Evolutionary conservation across 2,113 vertebrate species (phyloP).

Genomic region (Ariopsis seemanni): DNA sequence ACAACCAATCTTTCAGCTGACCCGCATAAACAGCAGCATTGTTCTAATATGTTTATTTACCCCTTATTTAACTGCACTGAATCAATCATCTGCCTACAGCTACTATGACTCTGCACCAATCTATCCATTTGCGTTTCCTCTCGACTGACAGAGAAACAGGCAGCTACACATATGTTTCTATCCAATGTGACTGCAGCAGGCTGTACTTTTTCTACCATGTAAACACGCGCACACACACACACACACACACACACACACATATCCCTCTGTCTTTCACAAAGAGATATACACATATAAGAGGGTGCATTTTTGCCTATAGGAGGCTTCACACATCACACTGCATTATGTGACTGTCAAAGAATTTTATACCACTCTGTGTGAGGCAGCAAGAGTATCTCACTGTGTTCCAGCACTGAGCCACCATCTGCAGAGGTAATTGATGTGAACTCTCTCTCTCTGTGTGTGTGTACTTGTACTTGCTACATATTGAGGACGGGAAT

Average conservation of each 20-base stretch:
- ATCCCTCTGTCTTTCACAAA: background rate
- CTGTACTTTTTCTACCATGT: constrained; percentile 7
- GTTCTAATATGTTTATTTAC: constrained; percentile 62
- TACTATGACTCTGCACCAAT: constrained; percentile 44
- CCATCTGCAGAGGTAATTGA: constrained; percentile 40
- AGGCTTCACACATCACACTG: background rate
- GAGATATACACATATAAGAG: background rate
- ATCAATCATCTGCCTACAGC: constrained; percentile 61
- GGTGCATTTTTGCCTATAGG: constrained; percentile 9
- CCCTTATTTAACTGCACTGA: constrained; percentile 58
- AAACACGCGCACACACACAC: background rate
- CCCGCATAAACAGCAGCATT: constrained; percentile 41
- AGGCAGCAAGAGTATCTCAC: background rate
- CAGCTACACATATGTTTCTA: constrained; percentile 39
- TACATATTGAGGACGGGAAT: too few species aligned
- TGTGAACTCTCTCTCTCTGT: constrained; percentile 27
- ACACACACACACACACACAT: too few species aligned
- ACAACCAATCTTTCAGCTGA: constrained; percentile 33
- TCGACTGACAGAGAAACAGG: constrained; percentile 44
- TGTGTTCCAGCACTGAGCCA: constrained; percentile 29
- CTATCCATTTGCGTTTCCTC: constrained; percentile 43
- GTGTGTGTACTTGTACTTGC: too few species aligned
- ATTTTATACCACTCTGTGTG: too few species aligned
- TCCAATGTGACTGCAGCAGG: constrained; percentile 23
- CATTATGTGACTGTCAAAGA: background rate